Conservation (phyloP, 2,888 invertebrate genomes). For the Eurytoma californica region DNA sequence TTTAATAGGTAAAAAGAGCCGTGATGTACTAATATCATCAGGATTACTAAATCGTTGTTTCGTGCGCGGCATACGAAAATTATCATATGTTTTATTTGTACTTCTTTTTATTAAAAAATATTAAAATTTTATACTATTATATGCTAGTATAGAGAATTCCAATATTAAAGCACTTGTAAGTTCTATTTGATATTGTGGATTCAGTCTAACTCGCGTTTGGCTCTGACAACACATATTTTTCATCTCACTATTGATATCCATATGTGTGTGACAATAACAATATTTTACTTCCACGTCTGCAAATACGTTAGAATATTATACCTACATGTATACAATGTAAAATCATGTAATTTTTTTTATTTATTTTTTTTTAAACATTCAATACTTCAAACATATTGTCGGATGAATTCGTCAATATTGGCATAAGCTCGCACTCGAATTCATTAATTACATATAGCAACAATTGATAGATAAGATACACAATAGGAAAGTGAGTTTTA, state of each 20-base stretch:
- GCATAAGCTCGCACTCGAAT: conserved; percentile 34
- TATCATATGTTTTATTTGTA: conserved; percentile 33
- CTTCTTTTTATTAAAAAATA: conserved; percentile 29
- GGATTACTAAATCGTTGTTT: neutral
- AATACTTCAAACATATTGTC: conserved; percentile 49
- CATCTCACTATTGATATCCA: conserved; percentile 14
- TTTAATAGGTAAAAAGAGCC: neutral
- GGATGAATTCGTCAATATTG: conserved; percentile 32
- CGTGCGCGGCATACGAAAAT: neutral
- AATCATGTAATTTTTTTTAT: conserved; percentile 1
- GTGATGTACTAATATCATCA: neutral
- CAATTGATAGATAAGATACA: conserved; percentile 10
- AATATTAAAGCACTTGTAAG: conserved; percentile 18
- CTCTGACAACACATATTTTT: conserved; percentile 13
- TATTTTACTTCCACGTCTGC: neutral
- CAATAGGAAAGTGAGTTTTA: conserved; percentile 6
- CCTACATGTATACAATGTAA: neutral
- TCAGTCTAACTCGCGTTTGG: conserved; percentile 37
- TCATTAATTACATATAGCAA: neutral
- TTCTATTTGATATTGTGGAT: conserved; percentile 21
- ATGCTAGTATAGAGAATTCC: conserved; percentile 6
- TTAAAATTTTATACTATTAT: conserved; percentile 11
- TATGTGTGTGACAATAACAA: conserved; percentile 7
- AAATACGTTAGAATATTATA: conserved; percentile 14
- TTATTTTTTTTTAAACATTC: conserved; percentile 27